Conservation (phyloP, 2,113 vertebrate genomes). For the Microtus oregoni region DNA sequence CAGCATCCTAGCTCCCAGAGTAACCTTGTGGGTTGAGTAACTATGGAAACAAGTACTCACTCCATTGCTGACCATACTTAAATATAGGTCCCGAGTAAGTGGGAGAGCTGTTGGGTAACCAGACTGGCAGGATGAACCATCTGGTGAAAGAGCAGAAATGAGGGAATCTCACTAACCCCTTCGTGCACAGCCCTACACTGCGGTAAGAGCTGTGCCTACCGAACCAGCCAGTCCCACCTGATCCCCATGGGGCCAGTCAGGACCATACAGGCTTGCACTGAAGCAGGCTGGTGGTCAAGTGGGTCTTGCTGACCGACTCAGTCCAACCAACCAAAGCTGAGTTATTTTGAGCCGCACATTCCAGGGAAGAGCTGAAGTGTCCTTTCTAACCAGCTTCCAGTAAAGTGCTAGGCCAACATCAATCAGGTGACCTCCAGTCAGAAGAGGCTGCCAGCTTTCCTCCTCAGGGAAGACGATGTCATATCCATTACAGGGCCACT, state of each 20-base stretch:
- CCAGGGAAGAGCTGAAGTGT: neutral
- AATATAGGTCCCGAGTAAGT: constrained; percentile 41
- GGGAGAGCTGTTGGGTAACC: neutral
- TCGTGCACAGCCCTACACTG: neutral
- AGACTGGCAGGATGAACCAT: neutral
- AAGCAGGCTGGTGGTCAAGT: neutral
- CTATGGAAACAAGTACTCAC: constrained; percentile 7
- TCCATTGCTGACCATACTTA: constrained; percentile 17
- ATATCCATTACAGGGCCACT: neutral
- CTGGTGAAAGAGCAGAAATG: neutral
- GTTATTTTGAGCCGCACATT: constrained; percentile 52
- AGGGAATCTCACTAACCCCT: neutral
- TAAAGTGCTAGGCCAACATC: constrained; percentile 50
- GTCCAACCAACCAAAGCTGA: neutral
- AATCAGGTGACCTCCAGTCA: constrained; percentile 17
- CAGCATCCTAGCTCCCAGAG: constrained; percentile 16
- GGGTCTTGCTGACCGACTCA: neutral
- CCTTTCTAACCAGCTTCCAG: constrained; percentile 50
- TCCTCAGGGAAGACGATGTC: neutral
- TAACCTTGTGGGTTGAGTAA: neutral
- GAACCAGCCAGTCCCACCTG: neutral
- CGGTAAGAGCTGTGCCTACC: neutral
- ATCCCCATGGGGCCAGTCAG: neutral
- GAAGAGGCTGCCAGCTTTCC: constrained; percentile 1
- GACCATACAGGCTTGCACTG: neutral